Base-by-base conservation (phyloP, 2,113 vertebrate genomes). In the Paralichthys olivaceus region DNA sequence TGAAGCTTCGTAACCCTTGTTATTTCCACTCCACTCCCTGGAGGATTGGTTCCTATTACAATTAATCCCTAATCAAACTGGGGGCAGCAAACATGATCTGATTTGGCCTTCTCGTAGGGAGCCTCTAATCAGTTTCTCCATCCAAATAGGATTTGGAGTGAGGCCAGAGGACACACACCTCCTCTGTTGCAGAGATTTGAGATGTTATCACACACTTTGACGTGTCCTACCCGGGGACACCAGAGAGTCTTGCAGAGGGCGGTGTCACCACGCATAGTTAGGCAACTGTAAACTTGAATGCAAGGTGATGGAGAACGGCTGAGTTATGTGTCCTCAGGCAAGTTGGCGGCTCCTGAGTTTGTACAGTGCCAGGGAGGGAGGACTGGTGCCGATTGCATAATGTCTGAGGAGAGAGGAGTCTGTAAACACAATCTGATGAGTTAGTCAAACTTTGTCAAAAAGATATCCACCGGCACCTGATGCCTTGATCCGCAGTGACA, bases 21-120 rank as follows among this genome's bases (percentile, higher is more conserved):
- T 90, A 84, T 91, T 88, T 76, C 77, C 51, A 37, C 25, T 60
- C 77, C 28, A 14, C 45, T 84, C 86, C 80, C 79, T 26, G 22
- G 37, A 83, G 86, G 78, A 72, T 60, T 32, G 26, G 70, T 75
- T 80, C 81, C 85, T 83, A 68, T 90, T 89, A 91, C 85, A 90
- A 93, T 93, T 91, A 86, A 91, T 88, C 84, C 67, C 71, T 88
- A 89, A 94, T 93, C 90, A 93, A 88, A 87, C 72, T 66, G 34
- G 66, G 81, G 83, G 85, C 86, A 59, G 86, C 87, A 91, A 92
- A 93, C 81, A 91, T 90, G 91, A 94, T 92, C 89, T 87, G 87
- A 91, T 94, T 94, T 91, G 76, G 81, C 67, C 74, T 90, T 82
- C 81, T 80, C 79, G 76, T 54, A 28, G 63, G 54, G 70, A 83